These are phyloP conservation scores for Cardiocondyla obscurior DNA, from an alignment of 1,140 invertebrate species.

Conservation along the genomic window DNA sequence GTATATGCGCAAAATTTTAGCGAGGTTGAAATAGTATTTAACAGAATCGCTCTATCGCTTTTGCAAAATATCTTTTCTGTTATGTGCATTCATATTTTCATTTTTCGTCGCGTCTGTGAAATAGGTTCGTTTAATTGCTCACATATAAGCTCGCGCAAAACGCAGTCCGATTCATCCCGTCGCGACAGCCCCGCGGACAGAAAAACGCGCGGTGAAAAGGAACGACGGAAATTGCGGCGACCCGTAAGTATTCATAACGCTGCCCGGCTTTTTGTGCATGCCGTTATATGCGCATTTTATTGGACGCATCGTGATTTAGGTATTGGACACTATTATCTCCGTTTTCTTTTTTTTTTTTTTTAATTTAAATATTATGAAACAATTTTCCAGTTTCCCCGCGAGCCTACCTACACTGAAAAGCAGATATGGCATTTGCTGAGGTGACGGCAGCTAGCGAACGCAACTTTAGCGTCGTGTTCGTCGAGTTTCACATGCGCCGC, in stretches of 20 bases:
- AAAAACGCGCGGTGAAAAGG: constrained; percentile 39
- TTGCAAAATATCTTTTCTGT: background rate
- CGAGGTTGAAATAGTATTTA: background rate
- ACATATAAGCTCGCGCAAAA: constrained; percentile 37
- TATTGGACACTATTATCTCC: constrained; percentile 13
- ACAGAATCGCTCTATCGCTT: background rate
- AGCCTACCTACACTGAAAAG: no score
- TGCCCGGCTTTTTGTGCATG: constrained; percentile 18
- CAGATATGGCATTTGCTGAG: no score
- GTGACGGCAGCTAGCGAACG: no score
- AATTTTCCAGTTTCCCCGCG: background rate
- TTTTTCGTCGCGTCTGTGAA: background rate
- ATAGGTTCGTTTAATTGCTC: constrained; percentile 38
- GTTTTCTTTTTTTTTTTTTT: no score
- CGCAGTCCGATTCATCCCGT: constrained; percentile 56
- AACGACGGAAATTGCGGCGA: constrained; percentile 40
- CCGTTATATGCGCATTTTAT: constrained; percentile 26
- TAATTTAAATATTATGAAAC: constrained; percentile 10
- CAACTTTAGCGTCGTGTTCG: no score
- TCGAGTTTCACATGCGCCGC: no score
- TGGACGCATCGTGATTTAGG: constrained; percentile 33
- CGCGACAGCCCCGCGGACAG: background rate
- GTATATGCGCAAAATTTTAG: background rate
- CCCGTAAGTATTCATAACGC: constrained; percentile 54
- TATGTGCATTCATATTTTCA: constrained; percentile 22